phyloP scores from a whole-genome alignment of 2,797 vertebrate genomes.

The Champsocephalus esox region DNA sequence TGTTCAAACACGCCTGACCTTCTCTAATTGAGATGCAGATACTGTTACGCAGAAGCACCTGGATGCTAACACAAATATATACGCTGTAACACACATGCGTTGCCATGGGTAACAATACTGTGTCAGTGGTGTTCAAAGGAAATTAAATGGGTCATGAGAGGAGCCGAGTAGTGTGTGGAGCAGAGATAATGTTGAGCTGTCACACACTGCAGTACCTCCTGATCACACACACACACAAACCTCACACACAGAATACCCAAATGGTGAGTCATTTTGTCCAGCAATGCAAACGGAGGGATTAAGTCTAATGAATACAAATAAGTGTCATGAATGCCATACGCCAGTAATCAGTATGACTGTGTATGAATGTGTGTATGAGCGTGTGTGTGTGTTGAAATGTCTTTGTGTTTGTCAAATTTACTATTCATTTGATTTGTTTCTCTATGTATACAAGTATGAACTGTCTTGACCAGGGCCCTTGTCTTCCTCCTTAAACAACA shows the following conservation, averaged over 20 bases:
- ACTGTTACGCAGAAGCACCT: not conserved
- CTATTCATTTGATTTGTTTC: no score
- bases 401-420: no score
- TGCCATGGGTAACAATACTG: constrained; percentile 47
- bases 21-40: not conserved
- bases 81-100: constrained; percentile 24
- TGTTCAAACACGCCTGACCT: not conserved
- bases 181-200: constrained; percentile 58
- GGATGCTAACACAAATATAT: not conserved
- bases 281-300: constrained; percentile 35
- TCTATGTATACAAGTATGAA: no score
- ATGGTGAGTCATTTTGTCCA: constrained; percentile 27
- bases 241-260: not conserved
- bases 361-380: not conserved
- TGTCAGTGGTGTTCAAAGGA: constrained; percentile 35
- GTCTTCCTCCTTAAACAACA: no score
- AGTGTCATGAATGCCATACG: constrained; percentile 7
- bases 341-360: constrained; percentile 12
- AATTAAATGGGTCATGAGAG: constrained; percentile 67
- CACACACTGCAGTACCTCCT: constrained; percentile 28
- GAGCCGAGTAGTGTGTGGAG: constrained; percentile 54
- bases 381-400: not conserved
- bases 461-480: no score
- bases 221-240: constrained; percentile 4
- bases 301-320: constrained; percentile 22